phyloP scores from a whole-genome alignment of 2,797 vertebrate genomes.

The Tachyglossus aculeatus region DNA sequence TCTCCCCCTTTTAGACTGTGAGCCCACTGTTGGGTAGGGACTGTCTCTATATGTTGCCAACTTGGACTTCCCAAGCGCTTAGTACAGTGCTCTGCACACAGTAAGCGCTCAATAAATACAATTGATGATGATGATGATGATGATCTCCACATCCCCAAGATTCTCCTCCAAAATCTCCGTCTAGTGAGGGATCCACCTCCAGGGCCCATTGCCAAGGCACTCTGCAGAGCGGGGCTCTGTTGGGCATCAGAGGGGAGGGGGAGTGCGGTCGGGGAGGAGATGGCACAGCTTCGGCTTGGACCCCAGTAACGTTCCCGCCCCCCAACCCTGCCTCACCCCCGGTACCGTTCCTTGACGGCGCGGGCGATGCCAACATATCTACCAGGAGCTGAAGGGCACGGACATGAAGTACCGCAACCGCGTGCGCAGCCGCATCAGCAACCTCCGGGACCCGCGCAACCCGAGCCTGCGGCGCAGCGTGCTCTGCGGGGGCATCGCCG shows the following conservation, averaged over 20 bases:
- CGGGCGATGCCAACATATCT: constrained; percentile 92
- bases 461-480: constrained; percentile 89
- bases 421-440: constrained; percentile 95
- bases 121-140: no score
- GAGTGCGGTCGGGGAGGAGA: not conserved
- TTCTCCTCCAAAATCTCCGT: not conserved
- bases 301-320: no score
- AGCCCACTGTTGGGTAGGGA: no score
- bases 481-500: constrained; percentile 84
- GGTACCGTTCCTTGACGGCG: constrained; percentile 60
- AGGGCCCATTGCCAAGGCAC: not conserved
- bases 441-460: constrained; percentile 97
- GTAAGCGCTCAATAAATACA: no score
- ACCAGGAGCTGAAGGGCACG: constrained; percentile 90
- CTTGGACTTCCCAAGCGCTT: no score
- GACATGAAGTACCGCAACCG: constrained; percentile 99
- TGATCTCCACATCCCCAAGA: no score
- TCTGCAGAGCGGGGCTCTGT: not conserved
- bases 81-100: no score
- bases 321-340: not conserved
- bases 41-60: no score
- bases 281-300: not conserved
- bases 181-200: not conserved
- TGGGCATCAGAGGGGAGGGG: not conserved
- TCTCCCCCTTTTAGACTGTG: no score